Percentiles rank a stretch among this genome's conserved stretches.
phyloP scores from a whole-genome alignment of 2,113 vertebrate genomes.

The Megalops atlanticus region DNA sequence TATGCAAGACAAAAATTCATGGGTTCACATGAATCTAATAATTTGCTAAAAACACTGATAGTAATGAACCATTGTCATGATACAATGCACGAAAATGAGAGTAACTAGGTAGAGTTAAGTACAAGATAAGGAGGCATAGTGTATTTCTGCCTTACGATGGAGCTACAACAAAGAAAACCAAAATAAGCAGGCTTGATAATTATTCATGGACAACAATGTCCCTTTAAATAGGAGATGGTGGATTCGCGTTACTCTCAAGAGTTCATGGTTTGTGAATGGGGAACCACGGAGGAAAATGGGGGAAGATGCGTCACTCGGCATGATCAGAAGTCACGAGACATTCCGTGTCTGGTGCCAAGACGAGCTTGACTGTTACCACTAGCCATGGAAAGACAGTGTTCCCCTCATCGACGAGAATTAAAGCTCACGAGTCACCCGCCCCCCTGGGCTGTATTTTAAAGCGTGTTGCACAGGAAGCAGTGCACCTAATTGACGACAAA shows the following conservation, averaged over 20 bases:
- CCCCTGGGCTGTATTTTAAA: background rate
- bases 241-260: background rate
- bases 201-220: background rate
- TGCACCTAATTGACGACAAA: slow-evolving; percentile 28
- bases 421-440: slow-evolving; percentile 21
- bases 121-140: background rate
- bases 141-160: background rate
- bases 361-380: slow-evolving; percentile 4
- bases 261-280: slow-evolving; percentile 7
- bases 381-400: slow-evolving; percentile 16
- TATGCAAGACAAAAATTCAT: background rate
- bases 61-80: background rate
- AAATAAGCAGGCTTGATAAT: background rate
- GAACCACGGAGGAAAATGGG: background rate
- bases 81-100: background rate
- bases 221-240: background rate
- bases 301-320: slow-evolving; percentile 1
- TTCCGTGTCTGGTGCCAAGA: background rate
- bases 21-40: background rate
- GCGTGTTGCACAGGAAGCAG: slow-evolving; percentile 26
- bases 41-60: background rate
- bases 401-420: background rate
- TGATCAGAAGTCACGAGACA: slow-evolving; percentile 17
- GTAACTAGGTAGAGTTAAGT: no score
- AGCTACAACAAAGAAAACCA: background rate